phyloP scores from a whole-genome alignment of 2,888 invertebrate species.

The Catocala fraxini region DNA sequence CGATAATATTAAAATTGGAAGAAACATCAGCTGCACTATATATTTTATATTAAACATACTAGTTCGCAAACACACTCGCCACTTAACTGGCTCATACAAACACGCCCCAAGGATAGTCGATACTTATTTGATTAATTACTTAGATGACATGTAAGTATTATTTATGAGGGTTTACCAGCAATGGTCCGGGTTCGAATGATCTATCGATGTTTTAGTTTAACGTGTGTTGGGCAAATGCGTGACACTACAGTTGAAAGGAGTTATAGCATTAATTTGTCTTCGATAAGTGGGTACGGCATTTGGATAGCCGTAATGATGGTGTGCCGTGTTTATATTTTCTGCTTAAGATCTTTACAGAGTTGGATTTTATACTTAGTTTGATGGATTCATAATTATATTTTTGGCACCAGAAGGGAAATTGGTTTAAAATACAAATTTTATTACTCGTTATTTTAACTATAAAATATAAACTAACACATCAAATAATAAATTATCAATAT shows the following conservation, averaged over 20 bases:
- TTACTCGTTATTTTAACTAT: too few species aligned
- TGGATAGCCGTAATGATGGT: neutral
- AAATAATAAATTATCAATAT: too few species aligned
- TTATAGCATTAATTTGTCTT: slow-evolving; percentile 28
- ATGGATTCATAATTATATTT: too few species aligned
- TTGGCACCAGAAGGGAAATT: too few species aligned
- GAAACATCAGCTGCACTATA: too few species aligned
- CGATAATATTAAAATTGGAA: too few species aligned
- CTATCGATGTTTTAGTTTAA: slow-evolving; percentile 40
- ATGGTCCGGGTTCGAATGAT: slow-evolving; percentile 30
- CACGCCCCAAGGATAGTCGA: slow-evolving; percentile 13
- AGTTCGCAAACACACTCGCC: neutral
- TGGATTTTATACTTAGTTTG: too few species aligned
- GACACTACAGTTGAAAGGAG: slow-evolving; percentile 16
- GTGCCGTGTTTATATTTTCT: too few species aligned
- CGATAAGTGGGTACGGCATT: neutral
- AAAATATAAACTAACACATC: too few species aligned
- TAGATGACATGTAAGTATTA: slow-evolving; percentile 39
- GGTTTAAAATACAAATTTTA: too few species aligned
- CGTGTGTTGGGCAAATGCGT: slow-evolving; percentile 26
- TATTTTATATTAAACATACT: too few species aligned
- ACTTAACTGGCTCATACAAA: slow-evolving; percentile 9
- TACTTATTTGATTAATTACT: slow-evolving; percentile 45
- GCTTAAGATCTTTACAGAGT: too few species aligned
- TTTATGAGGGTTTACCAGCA: slow-evolving; percentile 35